These are phyloP conservation scores for Daktulosphaira vitifoliae DNA, from an alignment of 1,140 invertebrate species.

Conservation along the genomic window DNA sequence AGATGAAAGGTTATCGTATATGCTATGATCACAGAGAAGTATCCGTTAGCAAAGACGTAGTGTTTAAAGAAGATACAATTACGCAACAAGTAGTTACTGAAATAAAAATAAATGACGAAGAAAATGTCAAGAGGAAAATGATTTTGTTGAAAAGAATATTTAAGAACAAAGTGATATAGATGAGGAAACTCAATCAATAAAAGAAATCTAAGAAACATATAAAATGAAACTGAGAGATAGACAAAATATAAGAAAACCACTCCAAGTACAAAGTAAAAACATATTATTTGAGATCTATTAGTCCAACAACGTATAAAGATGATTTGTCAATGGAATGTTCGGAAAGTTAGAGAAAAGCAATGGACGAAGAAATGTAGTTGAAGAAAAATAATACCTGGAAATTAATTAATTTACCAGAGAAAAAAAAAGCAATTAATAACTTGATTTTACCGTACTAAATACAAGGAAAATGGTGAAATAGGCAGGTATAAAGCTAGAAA, in stretches of 20 bases:
- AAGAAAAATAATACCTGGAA: conserved; percentile 43
- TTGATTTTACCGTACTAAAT: conserved; percentile 43
- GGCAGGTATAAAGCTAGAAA: conserved; percentile 44
- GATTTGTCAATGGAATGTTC: background rate
- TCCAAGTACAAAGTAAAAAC: background rate
- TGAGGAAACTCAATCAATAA: no score
- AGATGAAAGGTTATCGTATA: conserved; percentile 41
- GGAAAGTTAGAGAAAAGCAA: conserved; percentile 41
- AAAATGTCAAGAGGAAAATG: no score
- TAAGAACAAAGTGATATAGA: no score
- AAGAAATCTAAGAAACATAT: no score
- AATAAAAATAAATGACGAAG: conserved; percentile 3
- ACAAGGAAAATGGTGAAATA: conserved; percentile 38
- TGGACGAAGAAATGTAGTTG: conserved; percentile 42
- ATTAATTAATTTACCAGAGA: conserved; percentile 40
- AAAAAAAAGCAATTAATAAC: conserved; percentile 39
- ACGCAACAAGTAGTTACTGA: background rate
- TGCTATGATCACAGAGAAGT: conserved; percentile 35
- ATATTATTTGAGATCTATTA: background rate
- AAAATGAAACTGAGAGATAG: no score
- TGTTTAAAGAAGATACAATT: background rate
- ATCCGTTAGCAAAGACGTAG: conserved; percentile 36
- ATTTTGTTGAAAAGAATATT: no score
- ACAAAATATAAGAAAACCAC: background rate
- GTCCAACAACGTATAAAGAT: background rate